Conservation (phyloP, 2,113 vertebrate genomes). For the Semicossyphus pulcher region DNA sequence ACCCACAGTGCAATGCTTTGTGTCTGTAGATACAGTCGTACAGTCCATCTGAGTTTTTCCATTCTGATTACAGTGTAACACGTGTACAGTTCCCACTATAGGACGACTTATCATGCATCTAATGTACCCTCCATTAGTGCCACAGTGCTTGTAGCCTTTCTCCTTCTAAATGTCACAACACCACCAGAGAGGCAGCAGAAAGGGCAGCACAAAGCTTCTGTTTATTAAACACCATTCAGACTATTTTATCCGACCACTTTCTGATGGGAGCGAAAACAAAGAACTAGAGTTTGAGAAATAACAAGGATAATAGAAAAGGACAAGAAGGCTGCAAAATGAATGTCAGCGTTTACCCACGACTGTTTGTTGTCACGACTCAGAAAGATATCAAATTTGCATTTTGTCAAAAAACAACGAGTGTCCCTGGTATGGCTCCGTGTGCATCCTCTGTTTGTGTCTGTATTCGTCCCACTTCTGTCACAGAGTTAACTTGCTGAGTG, state of each 20-base stretch:
- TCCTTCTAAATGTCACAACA: slow-evolving; percentile 25
- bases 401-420: slow-evolving; percentile 4
- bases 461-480: slow-evolving; percentile 37
- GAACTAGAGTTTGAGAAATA: no score
- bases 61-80: slow-evolving; percentile 10
- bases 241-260: neutral
- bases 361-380: neutral
- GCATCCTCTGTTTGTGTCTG: neutral
- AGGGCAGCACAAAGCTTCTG: neutral
- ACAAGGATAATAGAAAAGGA: no score
- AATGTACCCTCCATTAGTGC: neutral
- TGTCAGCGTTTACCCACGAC: neutral
- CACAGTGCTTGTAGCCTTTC: neutral
- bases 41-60: slow-evolving; percentile 1
- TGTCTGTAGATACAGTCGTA: no score
- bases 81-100: slow-evolving; percentile 40
- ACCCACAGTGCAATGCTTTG: no score
- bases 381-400: slow-evolving; percentile 16
- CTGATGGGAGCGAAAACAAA: neutral
- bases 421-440: neutral
- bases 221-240: neutral
- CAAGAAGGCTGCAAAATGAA: neutral
- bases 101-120: slow-evolving; percentile 10
- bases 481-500: neutral
- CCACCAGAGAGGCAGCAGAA: slow-evolving; percentile 7